Conservation (phyloP, 2,113 vertebrate genomes). For the Menura novaehollandiae region DNA sequence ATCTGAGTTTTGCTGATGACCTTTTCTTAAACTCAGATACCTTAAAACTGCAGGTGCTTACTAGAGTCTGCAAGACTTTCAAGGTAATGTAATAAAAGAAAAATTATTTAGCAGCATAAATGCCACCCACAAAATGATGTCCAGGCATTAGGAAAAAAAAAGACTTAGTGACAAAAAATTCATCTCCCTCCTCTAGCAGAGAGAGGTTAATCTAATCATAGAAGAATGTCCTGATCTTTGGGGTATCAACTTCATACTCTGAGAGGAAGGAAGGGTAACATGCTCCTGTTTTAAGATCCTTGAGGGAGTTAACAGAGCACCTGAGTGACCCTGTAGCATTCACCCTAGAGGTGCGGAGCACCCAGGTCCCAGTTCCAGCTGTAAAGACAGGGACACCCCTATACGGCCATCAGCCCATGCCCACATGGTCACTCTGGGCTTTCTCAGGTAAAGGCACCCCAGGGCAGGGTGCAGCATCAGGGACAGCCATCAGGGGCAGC, state of each 20-base stretch:
- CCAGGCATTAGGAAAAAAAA: not conserved
- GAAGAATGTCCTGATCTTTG: not conserved
- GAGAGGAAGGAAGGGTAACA: not conserved
- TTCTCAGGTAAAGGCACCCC: not conserved
- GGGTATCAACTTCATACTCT: not conserved
- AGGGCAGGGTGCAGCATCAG: fast-evolving
- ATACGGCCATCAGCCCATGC: not conserved
- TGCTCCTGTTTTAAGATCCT: not conserved
- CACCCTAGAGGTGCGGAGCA: not conserved
- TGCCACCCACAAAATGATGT: not conserved
- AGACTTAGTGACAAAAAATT: not conserved
- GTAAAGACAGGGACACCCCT: not conserved
- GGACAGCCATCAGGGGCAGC: not conserved
- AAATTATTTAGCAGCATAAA: not conserved
- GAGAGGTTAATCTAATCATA: not conserved
- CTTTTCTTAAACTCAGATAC: not conserved
- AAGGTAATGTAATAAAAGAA: not conserved
- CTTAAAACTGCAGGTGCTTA: not conserved
- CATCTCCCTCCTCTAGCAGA: not conserved
- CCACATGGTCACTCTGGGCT: too few species aligned
- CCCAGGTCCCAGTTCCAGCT: not conserved
- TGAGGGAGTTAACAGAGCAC: not conserved
- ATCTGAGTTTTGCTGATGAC: not conserved
- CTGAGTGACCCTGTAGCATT: not conserved
- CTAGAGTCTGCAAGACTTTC: not conserved